Evolutionary conservation across 1,140 invertebrate species (phyloP), one percentile per base, ranked within the genome.

Genomic region (Augochlora pura): DNA sequence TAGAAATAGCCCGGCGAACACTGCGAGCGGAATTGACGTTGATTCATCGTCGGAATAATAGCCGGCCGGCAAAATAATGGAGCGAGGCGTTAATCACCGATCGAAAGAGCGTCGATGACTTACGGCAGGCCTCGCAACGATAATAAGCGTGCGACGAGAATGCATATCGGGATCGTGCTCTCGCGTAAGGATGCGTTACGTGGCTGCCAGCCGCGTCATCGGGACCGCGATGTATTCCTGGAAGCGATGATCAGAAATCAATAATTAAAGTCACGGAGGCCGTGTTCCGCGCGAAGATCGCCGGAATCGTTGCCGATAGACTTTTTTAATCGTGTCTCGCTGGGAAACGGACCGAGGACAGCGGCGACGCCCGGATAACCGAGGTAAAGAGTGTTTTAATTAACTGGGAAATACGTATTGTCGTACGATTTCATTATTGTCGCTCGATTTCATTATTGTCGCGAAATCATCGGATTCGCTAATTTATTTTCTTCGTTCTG

Each of bases 101-200:
- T 25, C 23, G 49, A 21, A 52, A 18, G 16, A 52, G 5, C 49
- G 49, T 52, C 16, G 16, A 52, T 21, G 49, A 21, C 18, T 52
- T 21, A 52, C 49, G 14, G 42, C 42, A 46, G 42, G 12, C 42
- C 42, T 46, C 42, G 42, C 21, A 57, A 64, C 32, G 69, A 72
- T 65, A 72, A 78, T 72, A 57, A 72, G 68, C 54, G 25, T 27
- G 62, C 72, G 72, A 72, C 52, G 59, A 46, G 42, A 46, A 46
- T 64, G 68, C 64, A 64, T n/a, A n/a, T 64, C 76, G 63, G 71
- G 60, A 49, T 16, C 63, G 46, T 32, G 27, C 0, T 71, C 76
- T 71, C 76, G 59, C 68, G 71, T 77, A 54, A 71, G 23, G 25
- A 77, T 72, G 76, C 59, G 72, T 77, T 64, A 77, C 68, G 60